Evolutionary conservation across 2,797 vertebrate species (phyloP).

Genomic region (Chaetodon trifasciatus): DNA sequence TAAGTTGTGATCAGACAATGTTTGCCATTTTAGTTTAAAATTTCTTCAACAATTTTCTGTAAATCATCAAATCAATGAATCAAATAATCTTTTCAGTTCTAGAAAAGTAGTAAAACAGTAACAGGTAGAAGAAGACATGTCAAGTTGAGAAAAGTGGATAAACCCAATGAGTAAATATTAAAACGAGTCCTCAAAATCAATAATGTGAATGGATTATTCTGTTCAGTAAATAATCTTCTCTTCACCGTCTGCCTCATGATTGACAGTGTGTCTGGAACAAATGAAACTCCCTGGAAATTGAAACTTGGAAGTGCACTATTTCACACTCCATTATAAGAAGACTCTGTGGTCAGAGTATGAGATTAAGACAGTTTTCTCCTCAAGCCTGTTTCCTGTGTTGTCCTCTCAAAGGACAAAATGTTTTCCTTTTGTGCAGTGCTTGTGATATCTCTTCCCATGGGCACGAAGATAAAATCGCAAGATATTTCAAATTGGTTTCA

Average conservation of each 20-base stretch:
- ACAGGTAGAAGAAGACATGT: neutral
- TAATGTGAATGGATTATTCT: conserved; percentile 1
- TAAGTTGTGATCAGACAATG: neutral
- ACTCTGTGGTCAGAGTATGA: neutral
- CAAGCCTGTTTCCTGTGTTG: conserved; percentile 10
- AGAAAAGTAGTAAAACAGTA: neutral
- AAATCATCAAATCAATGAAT: neutral
- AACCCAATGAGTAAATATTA: neutral
- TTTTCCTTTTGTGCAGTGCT: conserved; percentile 12
- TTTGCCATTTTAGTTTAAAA: neutral
- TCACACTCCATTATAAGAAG: neutral
- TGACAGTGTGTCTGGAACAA: neutral
- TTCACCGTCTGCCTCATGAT: conserved; percentile 3
- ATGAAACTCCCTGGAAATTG: conserved; percentile 6
- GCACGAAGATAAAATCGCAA: neutral
- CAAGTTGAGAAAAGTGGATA: neutral
- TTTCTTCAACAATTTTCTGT: neutral
- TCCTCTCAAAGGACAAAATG: conserved; percentile 1
- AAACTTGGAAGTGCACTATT: conserved; percentile 1
- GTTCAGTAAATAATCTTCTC: neutral
- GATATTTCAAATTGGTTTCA: conserved; percentile 23
- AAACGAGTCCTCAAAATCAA: neutral
- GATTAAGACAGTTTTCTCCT: neutral
- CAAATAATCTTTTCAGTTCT: neutral
- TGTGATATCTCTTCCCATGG: conserved; percentile 20